These are phyloP conservation scores for Papilio glaucus DNA, from an alignment of 1,140 invertebrate genomes.

Conservation along the genomic window DNA sequence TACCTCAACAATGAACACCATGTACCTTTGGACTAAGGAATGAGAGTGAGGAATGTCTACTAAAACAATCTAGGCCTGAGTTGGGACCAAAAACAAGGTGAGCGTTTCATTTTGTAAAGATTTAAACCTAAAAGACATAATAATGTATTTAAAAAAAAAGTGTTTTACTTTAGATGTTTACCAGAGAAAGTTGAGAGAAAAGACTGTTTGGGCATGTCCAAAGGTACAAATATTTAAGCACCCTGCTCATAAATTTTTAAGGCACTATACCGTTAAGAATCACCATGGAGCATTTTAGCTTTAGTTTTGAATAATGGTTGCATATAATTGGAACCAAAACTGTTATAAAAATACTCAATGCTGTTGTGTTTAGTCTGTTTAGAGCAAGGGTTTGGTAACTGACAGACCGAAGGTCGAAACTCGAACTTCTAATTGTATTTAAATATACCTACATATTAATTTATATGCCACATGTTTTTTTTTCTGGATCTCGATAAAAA, in stretches of 20 bases:
- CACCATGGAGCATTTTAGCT: neutral
- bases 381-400: too few species aligned
- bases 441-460: too few species aligned
- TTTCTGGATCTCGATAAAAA: too few species aligned
- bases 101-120: slow-evolving; percentile 47
- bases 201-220: slow-evolving; percentile 18
- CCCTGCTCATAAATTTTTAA: slow-evolving; percentile 5
- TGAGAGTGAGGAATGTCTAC: slow-evolving; percentile 12
- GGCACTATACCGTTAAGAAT: neutral
- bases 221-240: slow-evolving; percentile 31
- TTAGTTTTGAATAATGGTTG: neutral
- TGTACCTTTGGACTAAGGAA: slow-evolving; percentile 54
- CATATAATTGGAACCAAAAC: neutral
- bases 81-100: slow-evolving; percentile 57
- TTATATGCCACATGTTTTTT: too few species aligned
- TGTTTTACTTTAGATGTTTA: slow-evolving; percentile 16
- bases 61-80: slow-evolving; percentile 48
- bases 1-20: slow-evolving; percentile 2
- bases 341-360: slow-evolving; percentile 35
- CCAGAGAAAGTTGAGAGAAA: slow-evolving; percentile 19
- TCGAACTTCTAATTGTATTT: too few species aligned
- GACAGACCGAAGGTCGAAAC: too few species aligned
- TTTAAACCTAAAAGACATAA: slow-evolving; percentile 36
- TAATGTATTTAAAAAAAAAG: neutral
- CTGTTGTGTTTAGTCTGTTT: slow-evolving; percentile 37